Conservation (phyloP, 2,113 vertebrate genomes). For the Pterocles gutturalis region DNA sequence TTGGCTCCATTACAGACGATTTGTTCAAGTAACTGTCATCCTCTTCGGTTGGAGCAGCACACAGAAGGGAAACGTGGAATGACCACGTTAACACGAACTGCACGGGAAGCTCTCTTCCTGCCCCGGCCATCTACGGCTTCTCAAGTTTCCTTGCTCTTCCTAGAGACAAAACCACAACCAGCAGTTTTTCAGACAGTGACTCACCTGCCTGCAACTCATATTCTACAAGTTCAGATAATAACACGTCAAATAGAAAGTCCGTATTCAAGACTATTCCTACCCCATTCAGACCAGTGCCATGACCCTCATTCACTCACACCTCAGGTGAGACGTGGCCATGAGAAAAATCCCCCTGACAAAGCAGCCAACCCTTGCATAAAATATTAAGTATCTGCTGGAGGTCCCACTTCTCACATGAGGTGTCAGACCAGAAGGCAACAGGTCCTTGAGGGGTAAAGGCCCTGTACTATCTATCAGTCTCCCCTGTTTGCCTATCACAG, state of each 20-base stretch:
- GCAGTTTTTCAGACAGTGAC: neutral
- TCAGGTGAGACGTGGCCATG: rapidly evolving
- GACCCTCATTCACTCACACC: neutral
- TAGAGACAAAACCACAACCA: neutral
- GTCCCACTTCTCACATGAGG: neutral
- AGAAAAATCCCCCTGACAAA: neutral
- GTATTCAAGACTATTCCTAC: neutral
- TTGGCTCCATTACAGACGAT: neutral
- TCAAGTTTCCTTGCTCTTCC: neutral
- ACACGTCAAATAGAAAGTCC: rapidly evolving
- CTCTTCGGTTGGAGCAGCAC: neutral
- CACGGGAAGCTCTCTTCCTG: neutral
- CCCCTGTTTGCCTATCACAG: neutral
- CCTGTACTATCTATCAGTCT: neutral
- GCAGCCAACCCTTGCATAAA: neutral
- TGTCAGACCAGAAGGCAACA: neutral
- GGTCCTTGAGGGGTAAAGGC: neutral
- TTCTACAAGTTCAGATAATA: neutral
- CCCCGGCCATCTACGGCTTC: neutral
- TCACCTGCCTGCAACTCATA: neutral
- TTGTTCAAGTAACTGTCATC: neutral
- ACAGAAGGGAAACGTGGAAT: neutral
- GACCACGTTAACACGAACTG: rapidly evolving
- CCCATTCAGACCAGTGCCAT: neutral
- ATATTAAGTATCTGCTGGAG: neutral